A percentile compares a stretch with the other conserved stretches of the same genome.
phyloP scores from a whole-genome alignment of 1,140 invertebrate genomes.

The Tribolium castaneum region DNA sequence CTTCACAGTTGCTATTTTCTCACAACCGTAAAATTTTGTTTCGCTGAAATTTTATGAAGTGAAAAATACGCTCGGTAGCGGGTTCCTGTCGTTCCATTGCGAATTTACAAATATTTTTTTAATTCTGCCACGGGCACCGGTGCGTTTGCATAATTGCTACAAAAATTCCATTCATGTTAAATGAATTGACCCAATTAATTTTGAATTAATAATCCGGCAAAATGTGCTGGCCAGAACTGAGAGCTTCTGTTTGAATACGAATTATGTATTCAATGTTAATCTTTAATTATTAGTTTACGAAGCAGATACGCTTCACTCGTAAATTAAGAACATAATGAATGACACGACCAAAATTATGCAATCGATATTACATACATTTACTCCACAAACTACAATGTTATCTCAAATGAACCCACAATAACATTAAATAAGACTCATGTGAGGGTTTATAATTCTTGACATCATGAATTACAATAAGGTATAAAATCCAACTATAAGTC shows the following conservation, averaged over 20 bases:
- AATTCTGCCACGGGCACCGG: not conserved
- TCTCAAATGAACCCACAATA: no score
- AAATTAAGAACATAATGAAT: not conserved
- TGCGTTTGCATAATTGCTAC: not conserved
- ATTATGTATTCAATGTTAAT: conserved; percentile 5
- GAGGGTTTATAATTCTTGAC: no score
- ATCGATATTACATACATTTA: not conserved
- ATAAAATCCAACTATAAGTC: not conserved
- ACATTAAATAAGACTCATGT: no score
- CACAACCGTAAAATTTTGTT: no score
- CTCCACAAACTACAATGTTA: not conserved
- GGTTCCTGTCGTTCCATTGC: not conserved
- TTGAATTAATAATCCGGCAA: not conserved
- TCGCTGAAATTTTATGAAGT: no score
- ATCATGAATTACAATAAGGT: no score
- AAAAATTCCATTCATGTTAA: conserved; percentile 18
- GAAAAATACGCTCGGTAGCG: not conserved
- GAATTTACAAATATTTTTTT: conserved; percentile 20
- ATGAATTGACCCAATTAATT: conserved; percentile 18
- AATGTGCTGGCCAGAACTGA: not conserved
- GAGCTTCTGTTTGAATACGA: not conserved
- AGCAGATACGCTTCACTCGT: not conserved
- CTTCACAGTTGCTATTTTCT: no score
- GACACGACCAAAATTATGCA: not conserved
- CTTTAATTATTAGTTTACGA: not conserved